These are phyloP conservation scores for Drosophila varians DNA, from an alignment of 1,140 invertebrate genomes.

Conservation along the genomic window DNA sequence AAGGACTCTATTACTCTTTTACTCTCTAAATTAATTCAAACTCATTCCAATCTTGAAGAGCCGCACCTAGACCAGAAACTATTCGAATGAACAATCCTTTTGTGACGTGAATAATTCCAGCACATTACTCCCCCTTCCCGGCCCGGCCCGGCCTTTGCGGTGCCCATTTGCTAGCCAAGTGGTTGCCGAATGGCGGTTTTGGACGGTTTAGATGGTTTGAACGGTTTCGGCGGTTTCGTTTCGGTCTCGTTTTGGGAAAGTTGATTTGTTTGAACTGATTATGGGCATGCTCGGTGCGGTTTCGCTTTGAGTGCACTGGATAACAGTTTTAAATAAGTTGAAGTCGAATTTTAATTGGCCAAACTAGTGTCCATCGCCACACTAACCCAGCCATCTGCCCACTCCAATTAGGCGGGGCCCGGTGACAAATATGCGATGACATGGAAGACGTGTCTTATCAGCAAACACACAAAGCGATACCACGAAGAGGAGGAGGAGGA, in stretches of 20 bases:
- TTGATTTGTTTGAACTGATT: constrained; percentile 75
- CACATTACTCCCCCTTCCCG: constrained; percentile 30
- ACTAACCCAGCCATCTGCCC: constrained; percentile 8
- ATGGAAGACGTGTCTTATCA: constrained; percentile 67
- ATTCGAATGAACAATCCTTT: constrained; percentile 36
- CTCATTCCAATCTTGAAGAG: neutral
- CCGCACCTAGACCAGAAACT: constrained; percentile 23
- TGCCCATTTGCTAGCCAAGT: constrained; percentile 51
- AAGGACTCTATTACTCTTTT: neutral
- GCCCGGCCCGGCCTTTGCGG: constrained; percentile 23
- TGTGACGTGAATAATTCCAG: constrained; percentile 48
- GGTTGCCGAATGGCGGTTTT: constrained; percentile 48
- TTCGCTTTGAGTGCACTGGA: constrained; percentile 54
- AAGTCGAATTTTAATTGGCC: constrained; percentile 60
- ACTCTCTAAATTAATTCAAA: neutral
- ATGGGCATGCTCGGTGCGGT: constrained; percentile 57
- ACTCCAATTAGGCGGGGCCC: constrained; percentile 33
- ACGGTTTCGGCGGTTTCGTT: constrained; percentile 43
- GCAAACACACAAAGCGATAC: constrained; percentile 26
- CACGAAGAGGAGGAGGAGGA: constrained; percentile 3
- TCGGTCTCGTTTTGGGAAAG: constrained; percentile 56
- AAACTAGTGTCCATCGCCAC: constrained; percentile 48
- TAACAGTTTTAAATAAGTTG: constrained; percentile 71
- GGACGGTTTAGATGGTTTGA: constrained; percentile 42
- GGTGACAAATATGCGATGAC: constrained; percentile 23